Conservation (phyloP, 1,140 invertebrate species). For the Caerostris extrusa region DNA sequence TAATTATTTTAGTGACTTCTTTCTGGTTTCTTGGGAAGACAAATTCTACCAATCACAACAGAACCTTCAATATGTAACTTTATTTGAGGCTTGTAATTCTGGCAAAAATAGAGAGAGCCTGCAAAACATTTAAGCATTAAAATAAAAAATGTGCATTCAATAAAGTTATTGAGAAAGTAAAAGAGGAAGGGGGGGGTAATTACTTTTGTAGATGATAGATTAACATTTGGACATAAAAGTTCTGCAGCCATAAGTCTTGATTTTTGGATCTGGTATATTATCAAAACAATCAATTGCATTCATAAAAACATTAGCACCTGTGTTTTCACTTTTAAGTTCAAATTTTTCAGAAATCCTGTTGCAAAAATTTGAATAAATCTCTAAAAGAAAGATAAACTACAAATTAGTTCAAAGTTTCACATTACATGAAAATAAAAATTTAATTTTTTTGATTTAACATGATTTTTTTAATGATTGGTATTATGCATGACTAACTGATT, state of each 20-base stretch:
- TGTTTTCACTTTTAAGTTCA: constrained; percentile 87
- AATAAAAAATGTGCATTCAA: background rate
- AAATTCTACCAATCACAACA: constrained; percentile 33
- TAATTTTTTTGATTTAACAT: too few relatives aligned
- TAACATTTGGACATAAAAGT: constrained; percentile 87
- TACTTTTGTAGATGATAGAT: constrained; percentile 84
- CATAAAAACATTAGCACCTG: constrained; percentile 89
- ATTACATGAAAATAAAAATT: too few relatives aligned
- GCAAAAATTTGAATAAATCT: constrained; percentile 97
- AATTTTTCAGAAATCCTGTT: constrained; percentile 88
- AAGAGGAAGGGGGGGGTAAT: too few relatives aligned
- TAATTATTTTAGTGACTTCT: background rate
- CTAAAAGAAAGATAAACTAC: constrained; percentile 66
- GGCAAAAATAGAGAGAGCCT: constrained; percentile 12
- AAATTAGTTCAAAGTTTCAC: too few relatives aligned
- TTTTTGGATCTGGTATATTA: constrained; percentile 85
- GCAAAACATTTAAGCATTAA: background rate
- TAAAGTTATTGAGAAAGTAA: background rate
- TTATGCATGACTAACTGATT: too few relatives aligned
- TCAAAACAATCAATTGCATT: constrained; percentile 96
- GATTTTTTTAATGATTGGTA: too few relatives aligned
- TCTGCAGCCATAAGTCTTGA: constrained; percentile 86
- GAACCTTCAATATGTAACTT: constrained; percentile 23
- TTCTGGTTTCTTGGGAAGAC: background rate
- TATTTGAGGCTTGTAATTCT: constrained; percentile 27